Base-by-base conservation (phyloP, 2,888 invertebrate genomes). In the Synanthedon andrenaeformis region DNA sequence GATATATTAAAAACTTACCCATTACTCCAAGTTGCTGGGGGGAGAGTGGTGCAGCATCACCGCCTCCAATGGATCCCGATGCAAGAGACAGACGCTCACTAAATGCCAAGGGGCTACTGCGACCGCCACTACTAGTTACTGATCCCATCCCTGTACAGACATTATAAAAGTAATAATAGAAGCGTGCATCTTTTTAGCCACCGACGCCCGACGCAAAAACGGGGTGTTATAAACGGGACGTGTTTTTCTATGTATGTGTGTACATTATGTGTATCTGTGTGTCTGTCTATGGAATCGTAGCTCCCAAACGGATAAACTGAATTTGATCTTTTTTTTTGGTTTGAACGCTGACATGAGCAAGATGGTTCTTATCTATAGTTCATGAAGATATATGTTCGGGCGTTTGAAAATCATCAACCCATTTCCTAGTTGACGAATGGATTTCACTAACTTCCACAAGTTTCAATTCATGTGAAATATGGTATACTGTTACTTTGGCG, bases 21-120 rank as follows among this genome's bases (percentile, higher is more conserved):
- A 96, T 93, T 35, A 95, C 94, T 56, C 96, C 96, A 41, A 96
- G 89, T 66, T 96, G 96, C 71, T 96, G 95, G 1, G 96, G 94
- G 3, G 95, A 94, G 42, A 96, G 88, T 57, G 91, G 91, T 1
- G 91, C 88, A 42, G 91, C 90, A 59, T 90, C 90, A 49, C 89
- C 89, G 11, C 87, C 86, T 1, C 90, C 90, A 54, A 92, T 82
- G 45, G 92, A 92, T 1, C 92, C 92, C 0, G 92, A 92, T 1
- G 92, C 92, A 57, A 92, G 65, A 0, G 93, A 93, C 49, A 91
- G 74, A 10, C 91, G 89, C 69, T 93, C 93, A 60, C 92, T 92
- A 53, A 90, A 89, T 19, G 85, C 89, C 14, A 86, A 74, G 1
- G 91, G 91, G 69, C 91, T 91, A 62, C 87, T 76, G 62, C 92